Evolutionary conservation across 2,113 vertebrate species (phyloP).

Genomic region (Odocoileus hemionus): DNA sequence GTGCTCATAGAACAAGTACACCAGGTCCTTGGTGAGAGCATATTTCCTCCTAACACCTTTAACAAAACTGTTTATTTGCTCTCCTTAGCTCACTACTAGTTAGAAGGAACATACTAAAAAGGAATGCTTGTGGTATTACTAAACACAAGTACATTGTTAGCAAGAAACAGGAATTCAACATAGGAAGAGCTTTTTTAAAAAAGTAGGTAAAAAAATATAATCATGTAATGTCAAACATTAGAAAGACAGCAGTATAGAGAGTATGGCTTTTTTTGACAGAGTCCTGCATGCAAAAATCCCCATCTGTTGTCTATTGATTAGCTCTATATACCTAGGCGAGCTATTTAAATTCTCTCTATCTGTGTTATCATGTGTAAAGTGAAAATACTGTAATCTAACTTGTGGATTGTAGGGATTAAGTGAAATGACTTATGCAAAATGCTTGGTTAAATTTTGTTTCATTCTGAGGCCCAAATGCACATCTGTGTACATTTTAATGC

Average conservation of each 20-base stretch:
- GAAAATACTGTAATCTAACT: background rate
- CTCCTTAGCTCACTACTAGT: background rate
- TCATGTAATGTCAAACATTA: background rate
- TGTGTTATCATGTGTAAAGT: background rate
- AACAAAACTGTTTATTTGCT: background rate
- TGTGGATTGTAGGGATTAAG: background rate
- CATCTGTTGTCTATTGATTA: background rate
- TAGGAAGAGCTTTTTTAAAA: background rate
- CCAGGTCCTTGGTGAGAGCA: background rate
- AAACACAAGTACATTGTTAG: background rate
- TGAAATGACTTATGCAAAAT: conserved; percentile 17
- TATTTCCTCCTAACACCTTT: background rate
- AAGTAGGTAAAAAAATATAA: background rate
- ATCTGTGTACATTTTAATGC: background rate
- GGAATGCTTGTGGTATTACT: background rate
- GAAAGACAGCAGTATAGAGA: background rate
- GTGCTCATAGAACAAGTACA: background rate
- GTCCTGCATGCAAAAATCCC: background rate
- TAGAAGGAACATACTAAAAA: conserved; percentile 15
- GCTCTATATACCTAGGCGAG: background rate
- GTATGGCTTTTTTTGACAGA: background rate
- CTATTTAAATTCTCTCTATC: background rate
- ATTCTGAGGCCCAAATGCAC: background rate
- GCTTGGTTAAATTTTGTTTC: background rate
- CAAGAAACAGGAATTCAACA: background rate